Evolutionary conservation across 2,797 vertebrate genomes (phyloP), one percentile per base, ranked within the genome.

Genomic region (Mycteria americana): DNA sequence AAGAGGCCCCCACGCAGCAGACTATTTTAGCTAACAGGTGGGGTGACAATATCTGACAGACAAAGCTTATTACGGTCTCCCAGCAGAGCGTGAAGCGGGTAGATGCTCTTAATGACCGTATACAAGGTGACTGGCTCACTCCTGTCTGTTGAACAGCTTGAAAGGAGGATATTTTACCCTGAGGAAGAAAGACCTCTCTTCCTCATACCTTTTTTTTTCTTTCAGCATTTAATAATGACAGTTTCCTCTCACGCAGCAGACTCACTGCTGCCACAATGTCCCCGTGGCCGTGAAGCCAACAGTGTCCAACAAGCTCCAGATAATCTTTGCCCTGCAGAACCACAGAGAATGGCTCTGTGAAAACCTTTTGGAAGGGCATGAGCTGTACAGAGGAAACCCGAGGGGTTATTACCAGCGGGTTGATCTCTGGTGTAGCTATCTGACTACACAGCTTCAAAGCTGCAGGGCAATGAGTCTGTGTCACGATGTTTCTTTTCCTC

Each of bases 21-120:
- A 51, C 18, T 41, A 37, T 57, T 91, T 89, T 76, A 68, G 35
- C 33, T 72, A 92, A 70, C 83, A 92, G 84, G 72, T 81, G 59
- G 48, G 33, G 72, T 85, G 90, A 89, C 53, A 83, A 85, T 41
- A 85, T 48, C 50, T 89, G 92, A 65, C 90, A 94, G 85, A 85
- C 19, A 28, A 89, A 72, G 53, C 33, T 91, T 86, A 68, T 93
- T 93, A 74, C 3, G 6, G 63, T 68, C 72, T 93, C 78, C 84
- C 28, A 4, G 64, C 75, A 93, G 93, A 95, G 84, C 65, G 64
- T 53, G 63, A 89, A 91, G 51, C 2, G 2, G 30, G 25, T 76
- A 91, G 74, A 70, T 64, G 48, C 30, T 85, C 62, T 92, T 92
- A 85, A 93, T 91, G 91, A 88, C 81, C 0, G 3, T 27, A 56